phyloP scores from a whole-genome alignment of 1,140 invertebrate species.

The Lanistes nyassanus region DNA sequence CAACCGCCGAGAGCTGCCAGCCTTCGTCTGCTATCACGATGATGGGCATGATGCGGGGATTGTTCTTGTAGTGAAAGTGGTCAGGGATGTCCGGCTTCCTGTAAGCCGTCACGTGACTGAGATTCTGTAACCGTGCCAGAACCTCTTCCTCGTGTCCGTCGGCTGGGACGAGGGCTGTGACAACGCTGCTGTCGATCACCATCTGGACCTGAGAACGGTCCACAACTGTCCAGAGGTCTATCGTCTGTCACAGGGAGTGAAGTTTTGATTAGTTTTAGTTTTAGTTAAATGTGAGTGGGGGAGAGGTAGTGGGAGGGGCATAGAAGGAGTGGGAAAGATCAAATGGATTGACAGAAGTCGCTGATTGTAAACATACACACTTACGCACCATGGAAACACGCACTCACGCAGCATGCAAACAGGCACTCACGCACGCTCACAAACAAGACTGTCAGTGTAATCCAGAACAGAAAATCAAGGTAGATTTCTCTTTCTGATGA shows the following conservation, averaged over 20 bases:
- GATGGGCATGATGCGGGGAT: conserved; percentile 54
- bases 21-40: conserved; percentile 59
- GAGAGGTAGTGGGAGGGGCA: no score
- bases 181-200: conserved; percentile 26
- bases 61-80: conserved; percentile 58
- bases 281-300: no score
- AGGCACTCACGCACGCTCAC: no score
- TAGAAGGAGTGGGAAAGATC: no score
- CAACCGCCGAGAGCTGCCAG: conserved; percentile 55
- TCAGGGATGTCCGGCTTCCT: conserved; percentile 61
- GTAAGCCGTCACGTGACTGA: conserved; percentile 43
- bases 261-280: no score
- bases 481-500: no score
- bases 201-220: conserved; percentile 22
- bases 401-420: no score
- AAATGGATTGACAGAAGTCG: no score
- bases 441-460: no score
- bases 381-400: no score
- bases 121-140: neutral
- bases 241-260: conserved; percentile 17
- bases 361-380: no score
- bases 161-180: conserved; percentile 38
- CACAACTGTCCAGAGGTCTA: conserved; percentile 31
- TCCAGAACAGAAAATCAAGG: no score
- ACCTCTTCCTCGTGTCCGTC: conserved; percentile 27